A percentile compares a stretch with the other conserved stretches of the same genome.
Conservation (phyloP, 2,797 vertebrate genomes). For the Chelmon rostratus region DNA sequence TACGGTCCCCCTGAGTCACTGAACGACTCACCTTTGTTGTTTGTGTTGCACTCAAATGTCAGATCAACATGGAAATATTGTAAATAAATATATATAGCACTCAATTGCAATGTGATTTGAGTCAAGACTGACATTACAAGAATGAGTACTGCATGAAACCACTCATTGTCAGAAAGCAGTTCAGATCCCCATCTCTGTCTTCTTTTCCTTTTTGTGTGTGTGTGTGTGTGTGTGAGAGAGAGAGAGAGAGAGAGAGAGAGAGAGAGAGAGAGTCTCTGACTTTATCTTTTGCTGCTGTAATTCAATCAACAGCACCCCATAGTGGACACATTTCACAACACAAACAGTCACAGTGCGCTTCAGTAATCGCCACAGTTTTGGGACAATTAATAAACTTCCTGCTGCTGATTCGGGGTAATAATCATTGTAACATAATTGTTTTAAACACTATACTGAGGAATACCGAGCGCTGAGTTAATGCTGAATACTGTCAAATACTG, state of each 20-base stretch:
- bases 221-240: background rate
- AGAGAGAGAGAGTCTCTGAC: background rate
- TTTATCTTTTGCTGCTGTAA: background rate
- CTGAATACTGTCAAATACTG: background rate
- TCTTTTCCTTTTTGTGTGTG: background rate
- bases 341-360: no score
- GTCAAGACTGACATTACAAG: background rate
- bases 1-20: background rate
- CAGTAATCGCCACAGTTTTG: background rate
- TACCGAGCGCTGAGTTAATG: background rate
- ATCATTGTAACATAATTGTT: background rate
- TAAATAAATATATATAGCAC: no score
- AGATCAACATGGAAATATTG: background rate
- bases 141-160: background rate
- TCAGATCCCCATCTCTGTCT: background rate
- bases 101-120: no score
- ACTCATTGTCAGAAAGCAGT: background rate
- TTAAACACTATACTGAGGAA: background rate
- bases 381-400: background rate
- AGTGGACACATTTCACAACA: slow-evolving; percentile 6
- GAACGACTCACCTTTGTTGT: background rate
- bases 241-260: no score
- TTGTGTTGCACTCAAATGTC: background rate
- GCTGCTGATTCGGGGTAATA: background rate
- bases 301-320: slow-evolving; percentile 12